A percentile compares a stretch with the other conserved stretches of the same genome.
phyloP scores from a whole-genome alignment of 2,888 invertebrate species.

The Mantis religiosa region DNA sequence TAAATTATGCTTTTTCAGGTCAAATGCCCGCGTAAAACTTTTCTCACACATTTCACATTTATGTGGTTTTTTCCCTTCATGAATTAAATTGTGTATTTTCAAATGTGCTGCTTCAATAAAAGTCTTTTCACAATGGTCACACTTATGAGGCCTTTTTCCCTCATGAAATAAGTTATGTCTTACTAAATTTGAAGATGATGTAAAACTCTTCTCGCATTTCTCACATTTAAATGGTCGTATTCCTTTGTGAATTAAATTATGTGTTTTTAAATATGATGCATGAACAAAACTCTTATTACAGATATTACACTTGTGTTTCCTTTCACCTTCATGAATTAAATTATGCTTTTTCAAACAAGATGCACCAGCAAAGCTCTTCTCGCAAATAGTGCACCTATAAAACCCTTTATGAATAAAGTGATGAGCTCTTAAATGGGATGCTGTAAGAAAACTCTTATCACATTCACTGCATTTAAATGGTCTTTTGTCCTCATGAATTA shows the following conservation, averaged over 20 bases:
- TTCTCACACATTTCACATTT: background rate
- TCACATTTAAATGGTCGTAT: background rate
- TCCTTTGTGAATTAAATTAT: background rate
- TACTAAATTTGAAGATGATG: background rate
- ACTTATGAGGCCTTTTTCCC: background rate
- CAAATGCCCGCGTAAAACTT: background rate
- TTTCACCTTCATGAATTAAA: background rate
- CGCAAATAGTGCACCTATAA: background rate
- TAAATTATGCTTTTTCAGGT: background rate
- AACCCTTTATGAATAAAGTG: background rate
- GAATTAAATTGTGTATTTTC: background rate
- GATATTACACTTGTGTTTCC: background rate
- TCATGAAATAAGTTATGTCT: background rate
- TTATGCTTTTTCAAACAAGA: background rate
- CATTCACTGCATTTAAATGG: background rate
- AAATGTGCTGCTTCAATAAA: background rate
- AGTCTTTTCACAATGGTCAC: background rate
- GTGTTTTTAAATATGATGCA: background rate
- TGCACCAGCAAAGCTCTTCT: background rate
- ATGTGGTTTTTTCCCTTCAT: background rate
- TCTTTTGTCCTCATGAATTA: background rate
- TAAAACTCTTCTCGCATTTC: background rate
- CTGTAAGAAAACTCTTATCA: background rate
- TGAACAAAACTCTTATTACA: background rate
- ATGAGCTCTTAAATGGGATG: background rate